Percentiles rank a stretch among this genome's conserved stretches.
These are phyloP conservation scores for Kradibia gibbosae DNA, from an alignment of 1,140 invertebrate species.

Conservation along the genomic window DNA sequence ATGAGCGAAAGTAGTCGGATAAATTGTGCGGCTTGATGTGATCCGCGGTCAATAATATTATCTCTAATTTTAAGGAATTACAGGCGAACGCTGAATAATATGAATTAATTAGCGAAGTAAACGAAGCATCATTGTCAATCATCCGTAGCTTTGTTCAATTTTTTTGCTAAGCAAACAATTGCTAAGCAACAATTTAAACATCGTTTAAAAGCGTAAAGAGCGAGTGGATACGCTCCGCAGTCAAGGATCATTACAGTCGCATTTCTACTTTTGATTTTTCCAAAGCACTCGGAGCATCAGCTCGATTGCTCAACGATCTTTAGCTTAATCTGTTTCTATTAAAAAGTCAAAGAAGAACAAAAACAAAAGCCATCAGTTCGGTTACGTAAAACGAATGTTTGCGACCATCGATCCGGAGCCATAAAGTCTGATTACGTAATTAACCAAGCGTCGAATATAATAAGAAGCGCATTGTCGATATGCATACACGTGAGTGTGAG, in stretches of 20 bases:
- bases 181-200: not conserved
- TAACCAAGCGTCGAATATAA: not conserved
- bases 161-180: not conserved
- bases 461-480: not conserved
- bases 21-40: too few species aligned
- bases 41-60: not conserved
- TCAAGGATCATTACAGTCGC: not conserved
- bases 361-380: not conserved
- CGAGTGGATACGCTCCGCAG: not conserved
- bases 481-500: not conserved
- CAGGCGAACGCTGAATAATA: not conserved
- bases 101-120: slow-evolving; percentile 14
- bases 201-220: not conserved
- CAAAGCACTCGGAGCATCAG: not conserved
- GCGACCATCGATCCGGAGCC: not conserved
- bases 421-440: not conserved
- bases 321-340: not conserved
- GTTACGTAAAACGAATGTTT: not conserved
- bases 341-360: not conserved
- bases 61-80: not conserved
- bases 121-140: slow-evolving; percentile 31
- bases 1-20: too few species aligned
- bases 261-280: not conserved
- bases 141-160: slow-evolving; percentile 21
- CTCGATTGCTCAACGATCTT: not conserved